Conservation (phyloP, 2,888 invertebrate genomes). For the Pyralis farinalis region DNA sequence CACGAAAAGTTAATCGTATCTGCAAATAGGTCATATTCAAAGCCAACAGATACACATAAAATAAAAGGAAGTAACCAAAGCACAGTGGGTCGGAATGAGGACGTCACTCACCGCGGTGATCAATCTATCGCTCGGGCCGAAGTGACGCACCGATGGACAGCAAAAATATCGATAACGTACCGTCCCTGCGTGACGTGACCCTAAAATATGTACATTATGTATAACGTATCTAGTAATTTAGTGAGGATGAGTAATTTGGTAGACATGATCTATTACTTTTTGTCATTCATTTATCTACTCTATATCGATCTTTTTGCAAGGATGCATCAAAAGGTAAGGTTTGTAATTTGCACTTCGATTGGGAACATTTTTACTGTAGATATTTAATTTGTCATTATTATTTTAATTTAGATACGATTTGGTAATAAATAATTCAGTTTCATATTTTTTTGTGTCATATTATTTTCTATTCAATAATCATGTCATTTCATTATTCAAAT, state of each 20-base stretch:
- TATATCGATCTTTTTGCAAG: too few species aligned
- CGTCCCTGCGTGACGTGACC: constrained; percentile 33
- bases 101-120: constrained; percentile 61
- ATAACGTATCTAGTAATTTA: neutral
- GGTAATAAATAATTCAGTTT: too few species aligned
- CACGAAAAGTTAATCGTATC: too few species aligned
- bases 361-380: too few species aligned
- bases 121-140: constrained; percentile 56
- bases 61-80: constrained; percentile 25
- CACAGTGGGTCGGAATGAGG: constrained; percentile 44
- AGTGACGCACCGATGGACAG: constrained; percentile 63
- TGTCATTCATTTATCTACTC: too few species aligned
- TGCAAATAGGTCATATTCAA: constrained; percentile 2
- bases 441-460: too few species aligned
- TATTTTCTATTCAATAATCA: too few species aligned
- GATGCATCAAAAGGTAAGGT: too few species aligned
- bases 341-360: too few species aligned
- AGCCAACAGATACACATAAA: constrained; percentile 16
- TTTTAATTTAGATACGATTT: too few species aligned
- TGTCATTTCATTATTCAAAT: too few species aligned
- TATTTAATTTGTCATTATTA: too few species aligned
- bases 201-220: constrained; percentile 26
- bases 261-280: neutral
- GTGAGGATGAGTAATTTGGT: constrained; percentile 1
- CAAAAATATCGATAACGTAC: constrained; percentile 58